Conservation (phyloP, 2,888 invertebrate species). For the Ennomos erosarius region DNA sequence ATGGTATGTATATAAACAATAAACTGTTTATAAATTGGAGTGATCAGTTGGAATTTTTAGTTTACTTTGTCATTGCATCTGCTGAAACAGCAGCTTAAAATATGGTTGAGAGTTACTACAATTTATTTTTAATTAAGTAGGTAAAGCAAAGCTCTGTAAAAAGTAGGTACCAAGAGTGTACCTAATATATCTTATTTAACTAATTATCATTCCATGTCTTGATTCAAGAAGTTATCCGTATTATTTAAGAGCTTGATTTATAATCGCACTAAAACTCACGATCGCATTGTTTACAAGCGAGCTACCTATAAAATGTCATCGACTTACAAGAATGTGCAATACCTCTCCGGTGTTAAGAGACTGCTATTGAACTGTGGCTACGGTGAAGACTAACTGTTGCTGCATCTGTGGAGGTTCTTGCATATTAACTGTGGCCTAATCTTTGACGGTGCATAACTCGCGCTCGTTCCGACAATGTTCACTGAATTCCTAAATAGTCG, state of each 20-base stretch:
- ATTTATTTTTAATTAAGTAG: too few species aligned
- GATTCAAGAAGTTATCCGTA: background rate
- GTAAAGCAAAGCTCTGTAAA: too few species aligned
- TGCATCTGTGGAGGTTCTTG: constrained; percentile 9
- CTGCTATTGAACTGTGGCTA: constrained; percentile 16
- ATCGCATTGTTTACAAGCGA: constrained; percentile 44
- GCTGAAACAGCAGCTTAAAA: too few species aligned
- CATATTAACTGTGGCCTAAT: constrained; percentile 19
- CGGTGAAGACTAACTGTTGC: constrained; percentile 15
- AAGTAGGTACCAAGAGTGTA: too few species aligned
- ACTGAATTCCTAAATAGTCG: constrained; percentile 62
- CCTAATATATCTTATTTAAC: too few species aligned
- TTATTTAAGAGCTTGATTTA: constrained; percentile 35
- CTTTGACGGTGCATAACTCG: constrained; percentile 46
- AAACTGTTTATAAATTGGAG: too few species aligned
- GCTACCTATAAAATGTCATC: constrained; percentile 53
- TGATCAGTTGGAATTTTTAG: too few species aligned
- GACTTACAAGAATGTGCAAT: constrained; percentile 53
- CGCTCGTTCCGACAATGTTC: constrained; percentile 52
- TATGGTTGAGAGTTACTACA: too few species aligned
- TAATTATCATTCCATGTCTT: constrained; percentile 3
- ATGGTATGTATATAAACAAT: too few species aligned
- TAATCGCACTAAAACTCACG: constrained; percentile 31
- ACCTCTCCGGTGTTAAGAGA: constrained; percentile 39
- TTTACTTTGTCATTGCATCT: too few species aligned